Evolutionary conservation across 2,888 invertebrate genomes (phyloP).

Genomic region (Eristalis intricaria): DNA sequence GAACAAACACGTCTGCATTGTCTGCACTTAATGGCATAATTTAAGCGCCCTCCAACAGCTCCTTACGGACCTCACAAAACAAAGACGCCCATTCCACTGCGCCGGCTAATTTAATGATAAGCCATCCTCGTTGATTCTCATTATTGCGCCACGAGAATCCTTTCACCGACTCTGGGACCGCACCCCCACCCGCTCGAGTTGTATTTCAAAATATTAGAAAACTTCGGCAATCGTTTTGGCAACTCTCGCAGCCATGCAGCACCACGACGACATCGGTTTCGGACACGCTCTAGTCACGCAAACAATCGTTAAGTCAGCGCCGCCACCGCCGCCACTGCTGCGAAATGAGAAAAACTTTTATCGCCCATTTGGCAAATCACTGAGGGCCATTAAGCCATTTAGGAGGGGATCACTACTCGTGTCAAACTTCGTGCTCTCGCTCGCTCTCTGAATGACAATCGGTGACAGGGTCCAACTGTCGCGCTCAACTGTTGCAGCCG

Average conservation of each 20-base stretch:
- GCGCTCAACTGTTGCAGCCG: conserved; percentile 41
- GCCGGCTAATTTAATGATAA: conserved; percentile 41
- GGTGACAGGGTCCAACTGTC: conserved; percentile 20
- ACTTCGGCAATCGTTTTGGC: conserved; percentile 26
- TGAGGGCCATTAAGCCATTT: conserved; percentile 67
- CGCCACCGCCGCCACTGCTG: neutral
- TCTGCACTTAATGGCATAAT: conserved; percentile 32
- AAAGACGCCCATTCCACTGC: conserved; percentile 3
- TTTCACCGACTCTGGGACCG: conserved; percentile 16
- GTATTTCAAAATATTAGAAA: conserved; percentile 35
- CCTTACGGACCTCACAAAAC: neutral
- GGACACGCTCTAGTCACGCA: conserved; percentile 55
- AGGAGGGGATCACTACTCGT: conserved; percentile 52
- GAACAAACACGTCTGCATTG: conserved; percentile 4
- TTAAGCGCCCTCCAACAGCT: conserved; percentile 28
- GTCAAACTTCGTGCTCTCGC: conserved; percentile 45
- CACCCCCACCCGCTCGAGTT: neutral
- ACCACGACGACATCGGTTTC: neutral
- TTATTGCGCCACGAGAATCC: conserved; percentile 3
- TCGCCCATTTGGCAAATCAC: conserved; percentile 62
- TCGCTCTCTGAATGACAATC: conserved; percentile 20
- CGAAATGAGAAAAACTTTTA: conserved; percentile 62
- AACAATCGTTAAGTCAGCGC: conserved; percentile 51
- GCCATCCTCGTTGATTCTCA: conserved; percentile 29
- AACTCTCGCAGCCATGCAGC: neutral